These are phyloP conservation scores for Callimico goeldii DNA, from an alignment of 2,797 vertebrate genomes.

Conservation along the genomic window DNA sequence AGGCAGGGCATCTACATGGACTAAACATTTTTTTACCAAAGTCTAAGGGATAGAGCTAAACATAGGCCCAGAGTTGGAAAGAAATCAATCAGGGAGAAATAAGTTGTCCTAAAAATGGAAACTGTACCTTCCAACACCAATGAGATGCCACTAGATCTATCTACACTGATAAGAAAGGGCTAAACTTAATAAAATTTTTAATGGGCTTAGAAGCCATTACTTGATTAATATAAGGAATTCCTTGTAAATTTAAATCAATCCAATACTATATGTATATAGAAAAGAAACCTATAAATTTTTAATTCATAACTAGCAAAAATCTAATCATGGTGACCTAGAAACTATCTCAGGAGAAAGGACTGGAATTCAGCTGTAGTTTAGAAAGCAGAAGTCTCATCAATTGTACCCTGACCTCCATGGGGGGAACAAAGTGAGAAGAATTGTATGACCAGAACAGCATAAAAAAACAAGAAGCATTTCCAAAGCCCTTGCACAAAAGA, in stretches of 20 bases:
- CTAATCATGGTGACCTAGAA: not conserved
- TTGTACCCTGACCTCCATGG: not conserved
- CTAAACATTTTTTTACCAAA: not conserved
- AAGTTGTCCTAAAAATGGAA: not conserved
- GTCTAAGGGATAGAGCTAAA: not conserved
- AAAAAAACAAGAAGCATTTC: not conserved
- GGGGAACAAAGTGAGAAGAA: not conserved
- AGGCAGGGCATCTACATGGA: not conserved
- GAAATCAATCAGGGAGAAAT: slow-evolving; percentile 14
- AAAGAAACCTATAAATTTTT: not conserved
- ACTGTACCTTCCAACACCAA: not conserved
- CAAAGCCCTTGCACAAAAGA: not conserved
- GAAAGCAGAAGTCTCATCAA: not conserved
- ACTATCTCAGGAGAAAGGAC: not conserved
- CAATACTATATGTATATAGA: not conserved
- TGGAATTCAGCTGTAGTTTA: not conserved
- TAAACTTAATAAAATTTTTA: not conserved
- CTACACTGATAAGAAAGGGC: not conserved
- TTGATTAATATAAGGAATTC: not conserved
- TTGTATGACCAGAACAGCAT: not conserved
- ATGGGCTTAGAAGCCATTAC: not conserved
- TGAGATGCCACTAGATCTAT: not conserved
- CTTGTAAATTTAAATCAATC: not conserved
- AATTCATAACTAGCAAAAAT: not conserved
- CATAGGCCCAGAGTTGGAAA: not conserved